Base-by-base conservation (phyloP, 1,140 invertebrate genomes). In the Diorhabda sublineata region DNA sequence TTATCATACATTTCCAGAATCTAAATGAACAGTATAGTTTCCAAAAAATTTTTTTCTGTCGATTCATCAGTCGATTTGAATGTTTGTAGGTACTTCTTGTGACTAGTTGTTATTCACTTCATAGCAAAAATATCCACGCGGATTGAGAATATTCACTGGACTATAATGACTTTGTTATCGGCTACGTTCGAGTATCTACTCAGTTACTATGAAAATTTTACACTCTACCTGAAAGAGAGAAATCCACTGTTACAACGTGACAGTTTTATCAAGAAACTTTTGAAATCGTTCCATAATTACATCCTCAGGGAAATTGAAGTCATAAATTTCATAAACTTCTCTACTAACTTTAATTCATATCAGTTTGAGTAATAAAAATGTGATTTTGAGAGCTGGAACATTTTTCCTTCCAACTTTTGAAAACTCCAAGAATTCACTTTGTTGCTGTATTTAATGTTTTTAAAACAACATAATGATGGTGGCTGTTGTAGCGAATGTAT, bases 191-290 rank as follows among this genome's bases (percentile, higher is more conserved):
- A 3, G 47, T n/a, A 52, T 52, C 47, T n/a, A 52, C 47, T n/a
- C n/a, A 52, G 47, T 52, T 58, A 67, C 44, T 60, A 7, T 41
- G 65, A 67, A 42, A 67, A 67, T 67, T 67, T 45, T 11, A 45
- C 42, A 63, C 43, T 63, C 41, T 26, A 64, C n/a, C 57, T 45
- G 57, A n/a, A 42, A 42, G 42, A 4, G 7, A 58, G 41, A 56
- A 56, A 41, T 65, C 58, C 43, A 26, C 52, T 42, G 52, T 58
- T 58, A 60, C 45, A 45, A 60, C 65, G 44, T 45, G 57, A 60
- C 65, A 67, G 58, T 67, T 67, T 67, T 67, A 67, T 67, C 65
- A 67, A 56, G 57, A 60, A 67, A 67, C 65, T 67, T 66, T 67
- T 59, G 57, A 59, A 45, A 67, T 59, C 65, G 65, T 26, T 47